Evolutionary conservation across 2,888 invertebrate species (phyloP).

Genomic region (Drosophila putrida): DNA sequence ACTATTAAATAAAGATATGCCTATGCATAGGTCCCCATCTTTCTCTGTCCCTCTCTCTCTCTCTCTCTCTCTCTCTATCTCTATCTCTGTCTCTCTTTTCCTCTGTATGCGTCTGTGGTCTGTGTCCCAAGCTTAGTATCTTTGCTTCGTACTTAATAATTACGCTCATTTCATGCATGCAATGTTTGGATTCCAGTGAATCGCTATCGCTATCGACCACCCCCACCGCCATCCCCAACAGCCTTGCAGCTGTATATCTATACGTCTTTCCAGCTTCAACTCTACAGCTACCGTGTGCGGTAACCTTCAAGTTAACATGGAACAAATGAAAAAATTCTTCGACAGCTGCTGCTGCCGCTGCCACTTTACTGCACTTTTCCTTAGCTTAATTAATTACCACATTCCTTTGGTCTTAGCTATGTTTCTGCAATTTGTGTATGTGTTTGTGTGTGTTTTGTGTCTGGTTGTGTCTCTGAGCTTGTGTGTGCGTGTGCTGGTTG

Average conservation of each 20-base stretch:
- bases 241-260: conserved; percentile 9
- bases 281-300: conserved; percentile 45
- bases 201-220: conserved; percentile 52
- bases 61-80: background rate
- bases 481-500: conserved; percentile 30
- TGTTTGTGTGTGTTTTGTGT: conserved; percentile 8
- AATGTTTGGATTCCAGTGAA: conserved; percentile 76
- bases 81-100: background rate
- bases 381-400: conserved; percentile 74
- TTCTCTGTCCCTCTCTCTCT: background rate
- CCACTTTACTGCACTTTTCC: conserved; percentile 48
- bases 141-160: conserved; percentile 75
- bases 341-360: conserved; percentile 66
- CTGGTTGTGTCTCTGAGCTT: background rate
- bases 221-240: conserved; percentile 6
- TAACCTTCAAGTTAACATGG: conserved; percentile 65
- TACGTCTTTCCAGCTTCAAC: conserved; percentile 14
- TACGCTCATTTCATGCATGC: conserved; percentile 81
- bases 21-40: conserved; percentile 23
- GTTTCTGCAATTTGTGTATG: conserved; percentile 16
- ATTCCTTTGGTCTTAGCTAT: conserved; percentile 54
- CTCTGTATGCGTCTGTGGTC: conserved; percentile 25
- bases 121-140: conserved; percentile 48
- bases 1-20: conserved; percentile 75
- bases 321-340: conserved; percentile 78